A percentile compares a stretch with the other conserved stretches of the same genome.
phyloP scores from a whole-genome alignment of 2,113 vertebrate species.

The Hemiscyllium ocellatum region DNA sequence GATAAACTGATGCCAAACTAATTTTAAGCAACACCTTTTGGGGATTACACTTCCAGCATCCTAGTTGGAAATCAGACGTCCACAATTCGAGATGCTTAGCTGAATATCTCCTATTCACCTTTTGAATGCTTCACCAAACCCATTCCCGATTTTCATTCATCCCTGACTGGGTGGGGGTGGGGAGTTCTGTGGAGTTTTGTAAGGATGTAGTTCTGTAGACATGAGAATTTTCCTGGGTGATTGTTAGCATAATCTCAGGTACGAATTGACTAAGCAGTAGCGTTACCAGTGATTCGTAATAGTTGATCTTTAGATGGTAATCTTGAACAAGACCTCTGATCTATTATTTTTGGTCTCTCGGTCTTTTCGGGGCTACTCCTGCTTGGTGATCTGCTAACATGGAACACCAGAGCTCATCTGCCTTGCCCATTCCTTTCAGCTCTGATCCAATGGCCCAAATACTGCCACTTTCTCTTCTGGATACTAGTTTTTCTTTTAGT shows the following conservation, averaged over 20 bases:
- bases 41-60: neutral
- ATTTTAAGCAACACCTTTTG: neutral
- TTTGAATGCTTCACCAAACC: neutral
- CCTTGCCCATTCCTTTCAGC: neutral
- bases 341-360: neutral
- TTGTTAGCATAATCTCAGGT: neutral
- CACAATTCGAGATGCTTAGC: neutral
- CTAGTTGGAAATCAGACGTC: neutral
- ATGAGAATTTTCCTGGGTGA: neutral
- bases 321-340: neutral
- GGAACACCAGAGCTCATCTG: neutral
- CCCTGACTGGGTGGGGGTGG: neutral
- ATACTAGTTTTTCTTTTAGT: neutral
- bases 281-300: neutral
- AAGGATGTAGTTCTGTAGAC: neutral
- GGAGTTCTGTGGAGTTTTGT: neutral
- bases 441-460: neutral
- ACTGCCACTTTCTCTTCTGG: neutral
- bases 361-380: neutral
- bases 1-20: neutral
- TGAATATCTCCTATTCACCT: neutral
- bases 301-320: neutral
- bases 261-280: neutral
- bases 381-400: too few relatives aligned
- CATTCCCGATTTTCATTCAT: too few relatives aligned